Evolutionary conservation across 1,140 invertebrate species (phyloP), one percentile per base, ranked within the genome.

Genomic region (Tetramorium parvispinum): DNA sequence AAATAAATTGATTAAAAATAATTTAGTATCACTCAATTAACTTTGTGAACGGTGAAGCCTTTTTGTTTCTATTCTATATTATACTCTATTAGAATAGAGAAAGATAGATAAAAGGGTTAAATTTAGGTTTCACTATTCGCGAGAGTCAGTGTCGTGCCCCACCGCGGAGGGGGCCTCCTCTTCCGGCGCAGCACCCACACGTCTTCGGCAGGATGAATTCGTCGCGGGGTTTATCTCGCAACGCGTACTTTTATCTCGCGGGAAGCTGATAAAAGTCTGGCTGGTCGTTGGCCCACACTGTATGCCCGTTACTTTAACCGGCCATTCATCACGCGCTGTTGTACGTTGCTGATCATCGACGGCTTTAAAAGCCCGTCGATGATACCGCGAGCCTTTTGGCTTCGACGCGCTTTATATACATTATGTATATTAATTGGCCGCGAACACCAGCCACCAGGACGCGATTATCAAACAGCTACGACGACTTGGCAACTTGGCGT

Each of bases 231-330:
- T 88, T 93, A 93, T 93, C 92, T 88, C 61, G 49, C 81, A 75
- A 73, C 66, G 87, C 85, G 66, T 68, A 89, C 78, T 87, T 92
- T 91, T 93, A 93, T 93, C 92, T 91, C 57, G 77, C 85, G 89
- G 93, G 91, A 93, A 92, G 70, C 87, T 32, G 32, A 32, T 32
- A 32, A 32, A 32, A 32, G 32, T n/a, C n/a, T n/a, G 81, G 73
- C 91, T 93, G 93, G 93, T 93, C 92, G 86, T 93, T 93, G 92
- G 92, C 92, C 93, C 91, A 93, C 46, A 88, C 82, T 7, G 11
- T 49, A n/a, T n/a, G 37, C 43, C 13, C 76, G 85, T 85, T 86
- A 79, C 85, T 86, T 87, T 83, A 92, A 89, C 82, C 46, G 86
- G 76, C 87, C 87, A 86, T 76, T 73, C 70, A 59, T 85, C 51